Evolutionary conservation across 2,113 vertebrate genomes (phyloP).

Genomic region (Lagopus muta): DNA sequence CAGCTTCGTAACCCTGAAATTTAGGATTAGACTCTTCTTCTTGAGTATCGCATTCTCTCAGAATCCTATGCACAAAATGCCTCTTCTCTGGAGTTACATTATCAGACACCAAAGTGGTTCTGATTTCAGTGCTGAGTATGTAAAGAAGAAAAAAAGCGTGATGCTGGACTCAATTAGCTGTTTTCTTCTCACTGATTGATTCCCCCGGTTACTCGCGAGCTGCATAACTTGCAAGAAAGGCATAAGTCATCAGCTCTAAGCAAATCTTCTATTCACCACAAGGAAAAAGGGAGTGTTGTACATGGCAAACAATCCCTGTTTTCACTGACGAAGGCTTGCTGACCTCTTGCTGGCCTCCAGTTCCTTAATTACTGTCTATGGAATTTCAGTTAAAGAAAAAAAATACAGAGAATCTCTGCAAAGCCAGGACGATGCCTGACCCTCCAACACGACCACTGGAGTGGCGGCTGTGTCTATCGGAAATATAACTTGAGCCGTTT

Average conservation of each 20-base stretch:
- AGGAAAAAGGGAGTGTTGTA: constrained; percentile 94
- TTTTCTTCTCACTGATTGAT: constrained; percentile 77
- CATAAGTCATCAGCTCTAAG: constrained; percentile 85
- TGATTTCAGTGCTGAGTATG: constrained; percentile 53
- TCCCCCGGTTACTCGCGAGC: constrained; percentile 72
- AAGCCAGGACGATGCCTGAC: constrained; percentile 68
- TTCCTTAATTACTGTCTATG: constrained; percentile 91
- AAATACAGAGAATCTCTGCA: constrained; percentile 74
- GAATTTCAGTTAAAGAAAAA: constrained; percentile 87
- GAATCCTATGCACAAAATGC: constrained; percentile 56
- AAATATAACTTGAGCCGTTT: constrained; percentile 57
- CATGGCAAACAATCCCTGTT: constrained; percentile 91
- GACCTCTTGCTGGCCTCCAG: constrained; percentile 91
- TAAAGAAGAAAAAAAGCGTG: constrained; percentile 52
- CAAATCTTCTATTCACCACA: constrained; percentile 86
- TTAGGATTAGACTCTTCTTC: constrained; percentile 63
- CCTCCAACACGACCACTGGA: constrained; percentile 55
- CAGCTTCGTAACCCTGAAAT: constrained; percentile 66
- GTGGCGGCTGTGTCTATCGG: constrained; percentile 47
- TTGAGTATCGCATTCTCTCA: constrained; percentile 34
- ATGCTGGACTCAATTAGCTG: constrained; percentile 82
- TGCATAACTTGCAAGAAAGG: constrained; percentile 83
- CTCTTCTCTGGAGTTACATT: constrained; percentile 75
- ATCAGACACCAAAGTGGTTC: constrained; percentile 72
- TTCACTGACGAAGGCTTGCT: constrained; percentile 88